phyloP scores from a whole-genome alignment of 1,140 invertebrate genomes.

The Grapholita molesta region DNA sequence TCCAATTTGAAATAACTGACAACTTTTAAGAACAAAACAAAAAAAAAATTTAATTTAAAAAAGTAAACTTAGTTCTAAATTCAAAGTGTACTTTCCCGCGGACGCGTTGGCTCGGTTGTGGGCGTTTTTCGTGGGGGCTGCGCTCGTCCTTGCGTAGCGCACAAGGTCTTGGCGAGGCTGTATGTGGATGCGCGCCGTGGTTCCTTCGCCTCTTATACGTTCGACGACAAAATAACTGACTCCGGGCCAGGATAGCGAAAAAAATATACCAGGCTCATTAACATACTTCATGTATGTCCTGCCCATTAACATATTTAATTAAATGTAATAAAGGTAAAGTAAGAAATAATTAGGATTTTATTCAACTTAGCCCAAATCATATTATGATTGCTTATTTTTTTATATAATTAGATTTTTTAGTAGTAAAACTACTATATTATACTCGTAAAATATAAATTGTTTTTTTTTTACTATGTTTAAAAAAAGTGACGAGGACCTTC shows the following conservation, averaged over 20 bases:
- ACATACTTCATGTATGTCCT: background rate
- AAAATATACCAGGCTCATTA: conserved; percentile 4
- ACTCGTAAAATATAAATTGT: too few species aligned
- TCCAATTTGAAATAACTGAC: background rate
- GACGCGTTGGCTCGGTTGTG: conserved; percentile 56
- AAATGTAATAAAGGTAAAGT: background rate
- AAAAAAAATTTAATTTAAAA: background rate
- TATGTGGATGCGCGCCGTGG: conserved; percentile 57
- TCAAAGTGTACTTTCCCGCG: conserved; percentile 45
- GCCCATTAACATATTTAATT: background rate
- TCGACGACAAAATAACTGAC: conserved; percentile 44
- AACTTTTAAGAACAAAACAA: conserved; percentile 1
- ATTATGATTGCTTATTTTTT: too few species aligned
- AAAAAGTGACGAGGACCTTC: too few species aligned
- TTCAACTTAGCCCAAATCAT: too few species aligned
- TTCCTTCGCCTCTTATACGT: conserved; percentile 70
- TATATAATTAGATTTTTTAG: too few species aligned
- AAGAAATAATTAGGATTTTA: background rate
- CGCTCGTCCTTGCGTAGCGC: conserved; percentile 62
- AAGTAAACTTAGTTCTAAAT: conserved; percentile 11
- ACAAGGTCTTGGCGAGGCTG: conserved; percentile 63
- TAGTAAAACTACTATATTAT: too few species aligned
- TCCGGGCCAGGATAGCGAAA: conserved; percentile 17
- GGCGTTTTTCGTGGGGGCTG: conserved; percentile 59
- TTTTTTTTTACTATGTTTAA: too few species aligned